Conservation (phyloP, 2,797 vertebrate genomes). For the Tenualosa thibaudeaui region DNA sequence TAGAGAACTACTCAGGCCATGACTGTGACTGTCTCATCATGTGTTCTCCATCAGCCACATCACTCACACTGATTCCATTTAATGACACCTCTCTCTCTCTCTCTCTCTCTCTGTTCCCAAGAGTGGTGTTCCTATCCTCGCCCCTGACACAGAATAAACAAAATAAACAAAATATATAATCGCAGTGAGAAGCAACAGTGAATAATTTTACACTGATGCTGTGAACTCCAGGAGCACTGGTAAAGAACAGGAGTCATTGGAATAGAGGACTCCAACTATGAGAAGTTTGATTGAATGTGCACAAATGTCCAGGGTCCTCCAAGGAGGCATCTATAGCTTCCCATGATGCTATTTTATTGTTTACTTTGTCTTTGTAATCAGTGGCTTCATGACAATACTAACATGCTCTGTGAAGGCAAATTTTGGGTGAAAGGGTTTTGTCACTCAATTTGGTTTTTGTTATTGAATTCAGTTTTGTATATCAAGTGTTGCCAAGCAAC, state of each 20-base stretch:
- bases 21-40: background rate
- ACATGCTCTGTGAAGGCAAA: background rate
- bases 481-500: no score
- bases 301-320: background rate
- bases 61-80: background rate
- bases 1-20: background rate
- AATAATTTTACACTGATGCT: background rate
- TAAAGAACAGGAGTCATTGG: background rate
- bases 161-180: background rate
- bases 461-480: no score
- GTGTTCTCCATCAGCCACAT: background rate
- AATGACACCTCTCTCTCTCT: background rate
- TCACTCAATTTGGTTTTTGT: no score
- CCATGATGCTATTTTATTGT: background rate
- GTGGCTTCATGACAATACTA: background rate
- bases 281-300: background rate
- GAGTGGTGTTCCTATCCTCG: background rate
- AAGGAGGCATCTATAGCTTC: background rate
- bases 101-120: background rate
- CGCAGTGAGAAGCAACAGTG: background rate
- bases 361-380: background rate
- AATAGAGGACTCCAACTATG: background rate
- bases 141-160: background rate
- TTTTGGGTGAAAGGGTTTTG: no score
- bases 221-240: background rate